phyloP scores from a whole-genome alignment of 2,888 invertebrate genomes.

The Polia nebulosa region DNA sequence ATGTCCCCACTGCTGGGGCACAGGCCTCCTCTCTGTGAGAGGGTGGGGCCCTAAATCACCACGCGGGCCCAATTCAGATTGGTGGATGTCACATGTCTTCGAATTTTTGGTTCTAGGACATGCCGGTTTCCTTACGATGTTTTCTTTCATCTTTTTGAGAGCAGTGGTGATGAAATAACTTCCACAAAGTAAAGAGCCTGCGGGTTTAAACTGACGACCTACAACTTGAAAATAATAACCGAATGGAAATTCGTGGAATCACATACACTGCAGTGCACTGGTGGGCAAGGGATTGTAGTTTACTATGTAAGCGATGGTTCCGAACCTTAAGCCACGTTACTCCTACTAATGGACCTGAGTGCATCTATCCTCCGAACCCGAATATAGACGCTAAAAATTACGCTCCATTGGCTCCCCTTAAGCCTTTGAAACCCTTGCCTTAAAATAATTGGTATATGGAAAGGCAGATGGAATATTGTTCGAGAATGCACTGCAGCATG shows the following conservation, averaged over 20 bases:
- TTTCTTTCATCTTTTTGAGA: too few relatives aligned
- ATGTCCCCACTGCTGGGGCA: too few relatives aligned
- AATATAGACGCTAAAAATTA: constrained; percentile 23
- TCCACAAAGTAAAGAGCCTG: too few relatives aligned
- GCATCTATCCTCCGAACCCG: constrained; percentile 6
- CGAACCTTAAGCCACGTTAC: constrained; percentile 25
- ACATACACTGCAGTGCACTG: neutral
- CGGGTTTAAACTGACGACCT: too few relatives aligned
- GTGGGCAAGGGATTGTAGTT: constrained; percentile 28
- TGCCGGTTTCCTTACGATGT: too few relatives aligned
- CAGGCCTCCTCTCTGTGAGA: too few relatives aligned
- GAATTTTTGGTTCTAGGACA: too few relatives aligned
- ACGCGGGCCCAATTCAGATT: too few relatives aligned
- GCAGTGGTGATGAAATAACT: too few relatives aligned
- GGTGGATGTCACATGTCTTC: too few relatives aligned
- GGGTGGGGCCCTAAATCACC: too few relatives aligned
- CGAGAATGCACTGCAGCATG: neutral
- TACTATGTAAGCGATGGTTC: constrained; percentile 26
- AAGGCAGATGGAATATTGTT: neutral
- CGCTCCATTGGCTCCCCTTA: constrained; percentile 14
- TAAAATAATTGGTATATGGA: neutral
- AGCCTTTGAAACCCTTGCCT: constrained; percentile 21
- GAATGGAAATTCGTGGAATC: neutral
- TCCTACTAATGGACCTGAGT: constrained; percentile 39
- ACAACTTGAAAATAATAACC: neutral